phyloP scores from a whole-genome alignment of 1,140 invertebrate species.

The Brachionus rotundiformis region DNA sequence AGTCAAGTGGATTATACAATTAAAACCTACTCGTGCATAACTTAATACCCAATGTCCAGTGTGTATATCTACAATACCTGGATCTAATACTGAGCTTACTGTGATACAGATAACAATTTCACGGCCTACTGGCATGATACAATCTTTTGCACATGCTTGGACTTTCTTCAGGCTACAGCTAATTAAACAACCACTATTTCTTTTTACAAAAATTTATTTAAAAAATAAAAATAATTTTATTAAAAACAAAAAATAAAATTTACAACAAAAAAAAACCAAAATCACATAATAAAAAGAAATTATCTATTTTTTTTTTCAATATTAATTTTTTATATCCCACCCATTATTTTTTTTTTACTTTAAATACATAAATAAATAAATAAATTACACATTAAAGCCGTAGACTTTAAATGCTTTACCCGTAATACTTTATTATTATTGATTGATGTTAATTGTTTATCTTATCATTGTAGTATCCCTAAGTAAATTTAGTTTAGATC shows the following conservation, averaged over 20 bases:
- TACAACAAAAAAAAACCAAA: not conserved
- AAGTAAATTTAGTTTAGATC: not conserved
- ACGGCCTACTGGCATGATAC: not conserved
- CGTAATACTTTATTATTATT: not conserved
- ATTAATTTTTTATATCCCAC: not conserved
- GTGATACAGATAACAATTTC: not conserved
- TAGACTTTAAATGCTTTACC: conserved; percentile 2
- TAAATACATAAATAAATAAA: conserved; percentile 41
- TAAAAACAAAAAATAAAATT: not conserved
- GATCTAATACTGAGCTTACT: not conserved
- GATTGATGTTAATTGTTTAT: no score
- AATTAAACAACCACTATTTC: not conserved
- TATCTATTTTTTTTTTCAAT: conserved; percentile 4
- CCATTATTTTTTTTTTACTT: not conserved
- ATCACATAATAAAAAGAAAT: not conserved
- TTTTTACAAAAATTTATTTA: conserved; percentile 4
- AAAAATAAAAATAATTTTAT: conserved; percentile 27
- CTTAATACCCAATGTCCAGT: not conserved
- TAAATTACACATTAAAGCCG: conserved; percentile 11
- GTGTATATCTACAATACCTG: not conserved
- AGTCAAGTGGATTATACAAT: conserved; percentile 43
- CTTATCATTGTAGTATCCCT: not conserved
- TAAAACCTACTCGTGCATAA: not conserved
- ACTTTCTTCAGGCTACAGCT: no score
- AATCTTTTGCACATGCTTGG: not conserved